Evolutionary conservation across 2,888 invertebrate genomes (phyloP).

Genomic region (Perizoma flavofasciatum): DNA sequence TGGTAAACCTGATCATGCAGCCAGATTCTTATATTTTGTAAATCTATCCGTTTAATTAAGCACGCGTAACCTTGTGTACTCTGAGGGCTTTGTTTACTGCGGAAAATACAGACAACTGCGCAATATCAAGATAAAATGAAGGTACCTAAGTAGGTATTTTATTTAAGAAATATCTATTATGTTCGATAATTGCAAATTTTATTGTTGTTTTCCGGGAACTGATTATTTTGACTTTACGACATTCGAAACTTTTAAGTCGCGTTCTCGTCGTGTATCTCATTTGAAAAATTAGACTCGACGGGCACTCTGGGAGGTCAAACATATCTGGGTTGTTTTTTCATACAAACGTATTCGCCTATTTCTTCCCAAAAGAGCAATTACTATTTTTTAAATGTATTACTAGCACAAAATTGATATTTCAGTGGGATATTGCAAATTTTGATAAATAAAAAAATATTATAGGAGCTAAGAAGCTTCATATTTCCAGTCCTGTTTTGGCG

Average conservation of each 20-base stretch:
- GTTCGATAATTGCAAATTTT: no score
- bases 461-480: no score
- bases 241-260: constrained; percentile 1
- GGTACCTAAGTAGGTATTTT: constrained; percentile 30
- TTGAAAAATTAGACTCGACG: neutral
- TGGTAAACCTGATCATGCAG: constrained; percentile 34
- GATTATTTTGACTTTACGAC: constrained; percentile 4
- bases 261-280: neutral
- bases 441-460: no score
- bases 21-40: constrained; percentile 39
- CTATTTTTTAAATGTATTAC: no score
- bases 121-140: constrained; percentile 50
- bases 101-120: constrained; percentile 56
- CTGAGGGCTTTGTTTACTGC: constrained; percentile 45
- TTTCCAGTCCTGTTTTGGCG: no score
- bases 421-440: no score
- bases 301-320: no score
- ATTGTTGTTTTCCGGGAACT: constrained; percentile 13
- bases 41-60: constrained; percentile 45
- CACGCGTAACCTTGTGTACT: constrained; percentile 50
- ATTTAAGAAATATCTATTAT: constrained; percentile 48
- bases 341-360: no score
- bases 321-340: no score
- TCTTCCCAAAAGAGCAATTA: no score
- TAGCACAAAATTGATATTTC: no score